phyloP scores from a whole-genome alignment of 1,140 invertebrate genomes.

The Apis cerana region DNA sequence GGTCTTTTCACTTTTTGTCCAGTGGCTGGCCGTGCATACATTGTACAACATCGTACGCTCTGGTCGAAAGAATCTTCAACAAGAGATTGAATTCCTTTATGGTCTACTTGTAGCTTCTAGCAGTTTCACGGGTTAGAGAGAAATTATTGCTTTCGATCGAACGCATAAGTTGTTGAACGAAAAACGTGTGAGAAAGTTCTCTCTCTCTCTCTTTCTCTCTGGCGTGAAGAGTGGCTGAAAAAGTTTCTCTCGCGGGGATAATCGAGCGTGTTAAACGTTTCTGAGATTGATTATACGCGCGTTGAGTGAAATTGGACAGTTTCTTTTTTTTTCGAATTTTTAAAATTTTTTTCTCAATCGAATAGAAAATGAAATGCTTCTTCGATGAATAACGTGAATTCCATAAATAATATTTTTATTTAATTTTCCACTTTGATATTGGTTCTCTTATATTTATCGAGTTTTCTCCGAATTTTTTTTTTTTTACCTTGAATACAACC shows the following conservation, averaged over 20 bases:
- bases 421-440: too few species aligned
- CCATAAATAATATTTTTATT: too few species aligned
- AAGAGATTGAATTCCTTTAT: constrained; percentile 45
- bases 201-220: not conserved
- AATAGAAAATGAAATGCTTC: too few species aligned
- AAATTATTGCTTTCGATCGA: constrained; percentile 33
- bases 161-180: not conserved
- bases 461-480: too few species aligned
- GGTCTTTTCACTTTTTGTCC: not conserved
- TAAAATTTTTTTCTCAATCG: too few species aligned
- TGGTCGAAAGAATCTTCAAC: constrained; percentile 16
- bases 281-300: too few species aligned
- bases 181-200: constrained; percentile 17
- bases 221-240: not conserved
- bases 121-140: constrained; percentile 20
- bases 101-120: constrained; percentile 31
- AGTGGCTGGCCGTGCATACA: not conserved
- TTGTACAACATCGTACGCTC: not conserved
- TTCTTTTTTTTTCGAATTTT: too few species aligned
- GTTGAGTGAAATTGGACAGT: too few species aligned
- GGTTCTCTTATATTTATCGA: too few species aligned
- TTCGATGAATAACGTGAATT: too few species aligned
- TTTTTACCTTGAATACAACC: too few species aligned
- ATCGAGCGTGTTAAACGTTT: too few species aligned
- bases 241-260: not conserved